These are phyloP conservation scores for Pristionchus japonicus DNA, from an alignment of 2,888 invertebrate species.

Conservation along the genomic window DNA sequence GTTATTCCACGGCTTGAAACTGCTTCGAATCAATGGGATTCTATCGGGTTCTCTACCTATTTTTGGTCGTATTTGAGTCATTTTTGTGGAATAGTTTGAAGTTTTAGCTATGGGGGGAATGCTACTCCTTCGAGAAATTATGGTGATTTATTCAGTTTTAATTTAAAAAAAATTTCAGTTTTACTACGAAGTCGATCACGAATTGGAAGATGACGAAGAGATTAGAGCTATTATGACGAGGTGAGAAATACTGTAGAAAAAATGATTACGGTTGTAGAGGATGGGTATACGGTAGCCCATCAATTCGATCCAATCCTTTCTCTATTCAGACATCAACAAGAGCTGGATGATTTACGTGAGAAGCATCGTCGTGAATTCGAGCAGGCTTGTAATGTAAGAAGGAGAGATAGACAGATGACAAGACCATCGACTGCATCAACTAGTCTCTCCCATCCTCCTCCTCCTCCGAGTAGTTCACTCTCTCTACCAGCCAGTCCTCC, in stretches of 20 bases:
- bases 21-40: background rate
- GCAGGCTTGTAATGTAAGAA: background rate
- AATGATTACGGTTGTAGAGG: background rate
- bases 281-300: background rate
- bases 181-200: conserved; percentile 38
- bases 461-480: background rate
- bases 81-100: background rate
- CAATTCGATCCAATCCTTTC: background rate
- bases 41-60: background rate
- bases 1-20: background rate
- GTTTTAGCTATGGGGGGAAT: background rate
- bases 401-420: background rate
- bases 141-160: background rate
- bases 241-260: background rate
- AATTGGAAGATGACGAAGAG: conserved; percentile 41
- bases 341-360: conserved; percentile 37
- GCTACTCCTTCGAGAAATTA: background rate
- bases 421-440: conserved; percentile 6
- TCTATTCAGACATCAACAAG: conserved; percentile 33
- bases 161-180: too few relatives aligned
- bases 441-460: background rate
- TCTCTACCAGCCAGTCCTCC: conserved; percentile 23
- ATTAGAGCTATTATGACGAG: conserved; percentile 3
- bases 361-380: conserved; percentile 39
- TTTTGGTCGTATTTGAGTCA: background rate